A percentile compares a stretch with the other conserved stretches of the same genome.
Conservation (phyloP, 2,888 invertebrate genomes). For the Anarsia innoxiella region DNA sequence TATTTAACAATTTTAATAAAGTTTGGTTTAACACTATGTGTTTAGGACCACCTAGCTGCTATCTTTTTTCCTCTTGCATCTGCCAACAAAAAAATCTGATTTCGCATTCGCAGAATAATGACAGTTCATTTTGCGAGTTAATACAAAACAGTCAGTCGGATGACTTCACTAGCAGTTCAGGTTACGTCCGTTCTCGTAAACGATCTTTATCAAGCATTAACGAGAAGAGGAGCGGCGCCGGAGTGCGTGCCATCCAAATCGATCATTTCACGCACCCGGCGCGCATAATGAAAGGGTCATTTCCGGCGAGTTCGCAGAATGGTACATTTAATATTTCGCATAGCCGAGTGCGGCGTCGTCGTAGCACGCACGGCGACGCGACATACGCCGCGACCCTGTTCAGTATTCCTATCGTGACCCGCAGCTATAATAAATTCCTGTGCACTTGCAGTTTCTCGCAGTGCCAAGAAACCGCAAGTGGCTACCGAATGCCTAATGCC, state of each 20-base stretch:
- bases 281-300: constrained; percentile 62
- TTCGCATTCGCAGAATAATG: too few relatives aligned
- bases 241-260: constrained; percentile 48
- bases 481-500: constrained; percentile 63
- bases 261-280: constrained; percentile 59
- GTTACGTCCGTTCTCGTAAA: constrained; percentile 18
- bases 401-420: constrained; percentile 61
- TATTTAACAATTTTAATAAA: too few relatives aligned
- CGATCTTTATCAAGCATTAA: constrained; percentile 45
- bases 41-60: too few relatives aligned
- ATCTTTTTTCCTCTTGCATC: too few relatives aligned
- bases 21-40: too few relatives aligned
- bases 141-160: too few relatives aligned
- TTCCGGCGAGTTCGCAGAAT: constrained; percentile 66
- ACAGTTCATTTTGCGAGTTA: too few relatives aligned
- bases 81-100: too few relatives aligned
- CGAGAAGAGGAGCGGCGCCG: constrained; percentile 36
- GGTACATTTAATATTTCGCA: constrained; percentile 40
- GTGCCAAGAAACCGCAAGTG: constrained; percentile 64
- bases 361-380: constrained; percentile 30
- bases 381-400: constrained; percentile 39
- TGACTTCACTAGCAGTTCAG: too few relatives aligned
- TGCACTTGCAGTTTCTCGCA: constrained; percentile 72
- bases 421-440: constrained; percentile 64
- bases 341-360: constrained; percentile 20